Conservation (phyloP, 2,113 vertebrate genomes). For the Puffinus mauretanicus region DNA sequence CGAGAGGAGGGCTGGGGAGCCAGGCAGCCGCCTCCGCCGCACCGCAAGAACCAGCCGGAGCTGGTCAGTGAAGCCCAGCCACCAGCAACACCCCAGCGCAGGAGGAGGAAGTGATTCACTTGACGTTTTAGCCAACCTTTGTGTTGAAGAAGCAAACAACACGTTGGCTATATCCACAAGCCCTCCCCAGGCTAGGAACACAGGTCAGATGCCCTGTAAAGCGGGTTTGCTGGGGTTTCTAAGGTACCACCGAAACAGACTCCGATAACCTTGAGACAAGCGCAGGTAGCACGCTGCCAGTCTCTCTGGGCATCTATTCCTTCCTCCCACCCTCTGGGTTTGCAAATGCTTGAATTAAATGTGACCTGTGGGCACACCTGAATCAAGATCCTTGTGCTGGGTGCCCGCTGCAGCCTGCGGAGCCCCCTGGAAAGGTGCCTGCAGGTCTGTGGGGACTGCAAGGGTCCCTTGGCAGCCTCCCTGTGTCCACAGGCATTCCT, state of each 20-base stretch:
- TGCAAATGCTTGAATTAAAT: background rate
- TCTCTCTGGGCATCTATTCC: background rate
- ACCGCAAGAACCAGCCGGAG: background rate
- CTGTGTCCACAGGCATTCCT: background rate
- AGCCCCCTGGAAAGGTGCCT: background rate
- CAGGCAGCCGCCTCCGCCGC: background rate
- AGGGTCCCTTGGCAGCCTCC: background rate
- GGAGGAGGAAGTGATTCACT: background rate
- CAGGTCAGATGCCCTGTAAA: background rate
- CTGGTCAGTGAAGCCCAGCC: background rate
- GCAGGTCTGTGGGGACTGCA: background rate
- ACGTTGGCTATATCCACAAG: background rate
- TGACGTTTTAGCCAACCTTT: background rate
- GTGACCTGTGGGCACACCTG: fast-evolving
- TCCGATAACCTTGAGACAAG: background rate
- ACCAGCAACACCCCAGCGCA: background rate
- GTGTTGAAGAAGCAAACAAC: background rate
- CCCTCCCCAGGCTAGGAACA: background rate
- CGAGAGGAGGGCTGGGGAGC: too few relatives aligned
- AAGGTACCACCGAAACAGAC: background rate
- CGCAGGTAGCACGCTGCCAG: background rate
- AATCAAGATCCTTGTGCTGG: background rate
- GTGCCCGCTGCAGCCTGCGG: background rate
- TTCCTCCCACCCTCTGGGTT: background rate
- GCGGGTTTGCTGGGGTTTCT: background rate